Conservation (phyloP, 2,797 vertebrate genomes). For the Melanotaenia nigrans region DNA sequence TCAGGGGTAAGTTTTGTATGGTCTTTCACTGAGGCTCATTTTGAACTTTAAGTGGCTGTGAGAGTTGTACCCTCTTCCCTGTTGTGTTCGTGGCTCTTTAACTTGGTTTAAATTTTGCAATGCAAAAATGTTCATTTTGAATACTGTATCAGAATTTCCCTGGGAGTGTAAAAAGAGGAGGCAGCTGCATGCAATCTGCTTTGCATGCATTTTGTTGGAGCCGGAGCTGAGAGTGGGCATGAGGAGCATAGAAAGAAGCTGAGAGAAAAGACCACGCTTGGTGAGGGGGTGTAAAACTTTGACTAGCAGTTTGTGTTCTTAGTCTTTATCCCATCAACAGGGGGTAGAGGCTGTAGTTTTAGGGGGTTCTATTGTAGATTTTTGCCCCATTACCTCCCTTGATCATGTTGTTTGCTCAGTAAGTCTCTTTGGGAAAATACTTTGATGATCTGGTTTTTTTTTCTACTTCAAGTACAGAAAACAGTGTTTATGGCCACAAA, state of each 20-base stretch:
- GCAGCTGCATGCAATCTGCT: slow-evolving; percentile 62
- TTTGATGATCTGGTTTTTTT: neutral
- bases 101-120: slow-evolving; percentile 68
- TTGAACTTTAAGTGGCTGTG: slow-evolving; percentile 7
- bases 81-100: slow-evolving; percentile 19
- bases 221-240: slow-evolving; percentile 65
- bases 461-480: neutral
- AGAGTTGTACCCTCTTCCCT: slow-evolving; percentile 16
- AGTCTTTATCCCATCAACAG: slow-evolving; percentile 43
- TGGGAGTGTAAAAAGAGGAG: slow-evolving; percentile 40
- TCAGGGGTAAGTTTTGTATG: slow-evolving; percentile 71
- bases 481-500: neutral
- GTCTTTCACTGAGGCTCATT: slow-evolving; percentile 14
- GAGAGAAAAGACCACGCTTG: slow-evolving; percentile 64
- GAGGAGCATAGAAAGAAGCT: slow-evolving; percentile 75
- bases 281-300: slow-evolving; percentile 67
- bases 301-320: slow-evolving; percentile 52
- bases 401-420: slow-evolving; percentile 3
- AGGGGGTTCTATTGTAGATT: slow-evolving; percentile 32
- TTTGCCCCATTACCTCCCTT: slow-evolving; percentile 32
- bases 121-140: slow-evolving; percentile 63
- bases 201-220: slow-evolving; percentile 70
- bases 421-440: neutral
- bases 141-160: slow-evolving; percentile 21
- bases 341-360: slow-evolving; percentile 38